These are phyloP conservation scores for Diarsia rubi DNA, from an alignment of 2,888 invertebrate species.

Conservation along the genomic window DNA sequence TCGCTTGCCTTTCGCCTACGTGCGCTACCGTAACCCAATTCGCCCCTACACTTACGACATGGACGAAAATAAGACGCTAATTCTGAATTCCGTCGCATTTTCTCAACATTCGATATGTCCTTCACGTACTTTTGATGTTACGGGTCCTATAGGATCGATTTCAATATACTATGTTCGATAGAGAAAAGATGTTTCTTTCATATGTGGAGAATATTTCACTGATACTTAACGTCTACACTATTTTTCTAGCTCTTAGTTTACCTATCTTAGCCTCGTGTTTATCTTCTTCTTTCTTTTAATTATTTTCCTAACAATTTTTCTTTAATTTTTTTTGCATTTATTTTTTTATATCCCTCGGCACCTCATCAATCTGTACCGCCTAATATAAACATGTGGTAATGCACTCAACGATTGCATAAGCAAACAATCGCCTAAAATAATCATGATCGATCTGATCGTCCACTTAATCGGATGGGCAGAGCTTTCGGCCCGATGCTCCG, in stretches of 20 bases:
- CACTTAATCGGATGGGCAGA: constrained; percentile 50
- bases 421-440: constrained; percentile 61
- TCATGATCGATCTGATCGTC: constrained; percentile 49
- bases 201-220: constrained; percentile 1
- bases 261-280: background rate
- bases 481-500: constrained; percentile 40
- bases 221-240: background rate
- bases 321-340: constrained; percentile 1
- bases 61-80: constrained; percentile 37
- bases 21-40: constrained; percentile 55
- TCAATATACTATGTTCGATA: constrained; percentile 20
- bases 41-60: constrained; percentile 14
- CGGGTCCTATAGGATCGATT: background rate
- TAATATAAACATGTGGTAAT: constrained; percentile 40
- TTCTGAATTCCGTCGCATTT: constrained; percentile 38
- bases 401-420: constrained; percentile 50
- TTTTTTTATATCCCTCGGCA: constrained; percentile 3
- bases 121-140: constrained; percentile 27
- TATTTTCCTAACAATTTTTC: constrained; percentile 14
- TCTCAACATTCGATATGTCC: constrained; percentile 15
- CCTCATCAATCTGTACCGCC: constrained; percentile 31
- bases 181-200: background rate
- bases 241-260: constrained; percentile 19
- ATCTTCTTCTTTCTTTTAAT: background rate
- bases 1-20: constrained; percentile 44